These are phyloP conservation scores for Orbicella faveolata DNA, from an alignment of 64 coral and sea anemone genomes.

Conservation along the genomic window DNA sequence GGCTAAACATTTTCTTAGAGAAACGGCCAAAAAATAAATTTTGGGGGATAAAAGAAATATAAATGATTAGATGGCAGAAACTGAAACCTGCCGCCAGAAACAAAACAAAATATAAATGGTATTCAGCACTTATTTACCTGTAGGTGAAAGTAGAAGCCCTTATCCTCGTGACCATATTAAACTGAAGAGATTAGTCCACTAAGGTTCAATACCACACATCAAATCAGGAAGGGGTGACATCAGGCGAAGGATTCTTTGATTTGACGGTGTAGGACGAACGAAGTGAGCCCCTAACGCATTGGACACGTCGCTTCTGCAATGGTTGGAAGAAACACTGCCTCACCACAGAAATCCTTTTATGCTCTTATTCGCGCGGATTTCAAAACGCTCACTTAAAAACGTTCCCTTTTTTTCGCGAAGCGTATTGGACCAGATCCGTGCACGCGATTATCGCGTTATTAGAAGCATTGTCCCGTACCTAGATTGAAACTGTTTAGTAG, in stretches of 20 bases:
- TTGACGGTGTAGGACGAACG: not conserved
- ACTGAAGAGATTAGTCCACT: not conserved
- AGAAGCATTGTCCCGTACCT: not conserved
- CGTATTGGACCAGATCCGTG: slow-evolving; percentile 2
- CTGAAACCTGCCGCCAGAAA: not conserved
- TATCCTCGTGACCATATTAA: slow-evolving; percentile 27
- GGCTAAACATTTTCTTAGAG: not conserved
- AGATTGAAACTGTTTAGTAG: not conserved
- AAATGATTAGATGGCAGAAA: not conserved
- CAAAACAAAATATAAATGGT: not conserved
- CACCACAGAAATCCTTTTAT: too few species aligned
- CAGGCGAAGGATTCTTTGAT: not conserved
- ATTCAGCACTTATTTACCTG: slow-evolving; percentile 32
- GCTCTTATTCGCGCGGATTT: not conserved
- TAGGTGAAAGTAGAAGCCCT: slow-evolving; percentile 29
- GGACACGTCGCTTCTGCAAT: too few species aligned
- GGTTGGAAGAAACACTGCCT: too few species aligned
- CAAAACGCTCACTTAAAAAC: not conserved
- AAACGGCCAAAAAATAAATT: not conserved
- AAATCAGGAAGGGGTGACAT: not conserved
- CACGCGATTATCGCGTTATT: not conserved
- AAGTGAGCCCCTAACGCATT: too few species aligned
- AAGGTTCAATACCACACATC: not conserved
- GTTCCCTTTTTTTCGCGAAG: not conserved
- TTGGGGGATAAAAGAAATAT: not conserved